Evolutionary conservation across 2,888 invertebrate species (phyloP).

Genomic region (Osmoderma eremita): DNA sequence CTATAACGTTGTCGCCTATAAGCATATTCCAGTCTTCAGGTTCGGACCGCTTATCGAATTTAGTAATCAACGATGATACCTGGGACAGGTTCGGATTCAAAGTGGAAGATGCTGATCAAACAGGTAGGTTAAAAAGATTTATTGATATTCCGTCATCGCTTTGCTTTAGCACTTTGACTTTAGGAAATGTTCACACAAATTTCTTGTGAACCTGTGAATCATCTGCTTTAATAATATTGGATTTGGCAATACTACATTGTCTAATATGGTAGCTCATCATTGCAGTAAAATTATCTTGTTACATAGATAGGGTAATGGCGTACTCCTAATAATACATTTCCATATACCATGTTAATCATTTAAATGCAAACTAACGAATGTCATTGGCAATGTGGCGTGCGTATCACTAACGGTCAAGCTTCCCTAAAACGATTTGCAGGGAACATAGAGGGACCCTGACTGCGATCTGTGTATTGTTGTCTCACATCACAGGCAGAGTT

Average conservation of each 20-base stretch:
- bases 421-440: conserved; percentile 47
- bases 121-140: conserved; percentile 23
- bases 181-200: conserved; percentile 12
- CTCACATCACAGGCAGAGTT: conserved; percentile 97
- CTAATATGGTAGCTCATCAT: background rate
- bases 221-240: background rate
- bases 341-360: background rate
- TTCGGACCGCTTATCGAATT: conserved; percentile 34
- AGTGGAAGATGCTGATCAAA: conserved; percentile 33
- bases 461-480: conserved; percentile 77
- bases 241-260: background rate
- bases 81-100: conserved; percentile 39
- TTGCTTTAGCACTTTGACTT: conserved; percentile 13
- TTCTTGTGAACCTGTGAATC: background rate
- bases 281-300: background rate
- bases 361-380: conserved; percentile 24
- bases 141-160: conserved; percentile 5
- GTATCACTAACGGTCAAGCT: conserved; percentile 25
- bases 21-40: conserved; percentile 28
- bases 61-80: conserved; percentile 29
- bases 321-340: conserved; percentile 5
- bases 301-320: conserved; percentile 11
- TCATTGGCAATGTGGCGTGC: conserved; percentile 23
- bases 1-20: conserved; percentile 34
- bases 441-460: conserved; percentile 75